phyloP scores from a whole-genome alignment of 2,888 invertebrate species.

The Cremastinae sp. region DNA sequence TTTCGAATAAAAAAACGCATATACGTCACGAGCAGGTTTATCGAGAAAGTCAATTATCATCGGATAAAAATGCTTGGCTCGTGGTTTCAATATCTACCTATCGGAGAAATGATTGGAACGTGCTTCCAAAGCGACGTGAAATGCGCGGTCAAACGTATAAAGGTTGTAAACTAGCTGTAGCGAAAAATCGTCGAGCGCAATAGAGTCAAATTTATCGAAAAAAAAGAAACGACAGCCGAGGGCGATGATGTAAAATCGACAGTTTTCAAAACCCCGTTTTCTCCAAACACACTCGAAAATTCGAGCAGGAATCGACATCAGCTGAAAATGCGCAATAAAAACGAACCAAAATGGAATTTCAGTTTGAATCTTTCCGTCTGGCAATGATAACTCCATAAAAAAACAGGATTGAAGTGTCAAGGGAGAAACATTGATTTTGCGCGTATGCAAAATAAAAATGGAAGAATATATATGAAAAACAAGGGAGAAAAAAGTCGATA shows the following conservation, averaged over 20 bases:
- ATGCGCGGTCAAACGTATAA: not conserved
- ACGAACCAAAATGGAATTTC: conserved; percentile 5
- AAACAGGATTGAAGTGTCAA: conserved; percentile 45
- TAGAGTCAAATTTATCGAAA: not conserved
- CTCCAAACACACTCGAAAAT: conserved; percentile 47
- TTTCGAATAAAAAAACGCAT: not conserved
- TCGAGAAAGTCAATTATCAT: not conserved
- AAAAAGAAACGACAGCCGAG: conserved; percentile 14
- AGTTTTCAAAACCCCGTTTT: conserved; percentile 56
- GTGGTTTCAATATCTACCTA: not conserved
- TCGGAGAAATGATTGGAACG: not conserved
- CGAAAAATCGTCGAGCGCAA: not conserved
- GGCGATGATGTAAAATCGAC: conserved; percentile 43
- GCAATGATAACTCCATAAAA: conserved; percentile 15
- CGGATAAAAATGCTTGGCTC: conserved; percentile 1
- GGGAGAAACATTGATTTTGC: conserved; percentile 68
- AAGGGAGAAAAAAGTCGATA: conserved; percentile 31
- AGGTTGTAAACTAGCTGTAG: not conserved
- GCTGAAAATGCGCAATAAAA: not conserved
- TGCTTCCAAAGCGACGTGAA: too few relatives aligned
- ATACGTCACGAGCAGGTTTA: not conserved
- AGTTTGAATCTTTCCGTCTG: conserved; percentile 20
- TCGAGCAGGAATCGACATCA: conserved; percentile 15
- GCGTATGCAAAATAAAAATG: conserved; percentile 4
- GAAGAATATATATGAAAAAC: conserved; percentile 65